Percentiles rank a stretch among this genome's conserved stretches.
Evolutionary conservation across 53 echinoderm and acorn worm species (phyloP).

Genomic region (Patiria pectinifera): DNA sequence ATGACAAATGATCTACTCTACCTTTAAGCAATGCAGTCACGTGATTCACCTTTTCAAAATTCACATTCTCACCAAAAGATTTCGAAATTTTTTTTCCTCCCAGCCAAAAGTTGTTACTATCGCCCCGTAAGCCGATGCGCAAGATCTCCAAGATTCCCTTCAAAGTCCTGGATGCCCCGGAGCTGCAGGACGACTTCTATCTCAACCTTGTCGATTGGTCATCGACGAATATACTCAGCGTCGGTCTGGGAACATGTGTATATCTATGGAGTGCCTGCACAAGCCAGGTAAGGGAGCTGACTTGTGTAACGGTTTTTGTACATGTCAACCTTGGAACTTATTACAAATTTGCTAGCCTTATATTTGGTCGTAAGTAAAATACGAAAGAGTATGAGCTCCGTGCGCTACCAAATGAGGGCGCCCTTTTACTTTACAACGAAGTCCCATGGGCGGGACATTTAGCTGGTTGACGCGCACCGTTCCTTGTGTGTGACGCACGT

Average conservation of each 20-base stretch:
- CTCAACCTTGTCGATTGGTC: constrained; percentile 98
- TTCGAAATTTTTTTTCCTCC: neutral
- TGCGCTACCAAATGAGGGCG: too few species aligned
- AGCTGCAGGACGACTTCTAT: constrained; percentile 96
- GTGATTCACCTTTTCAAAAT: too few species aligned
- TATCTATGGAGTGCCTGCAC: constrained; percentile 99
- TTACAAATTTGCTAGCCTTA: neutral
- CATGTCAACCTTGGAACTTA: neutral
- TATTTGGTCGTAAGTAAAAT: neutral
- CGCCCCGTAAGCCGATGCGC: constrained; percentile 92
- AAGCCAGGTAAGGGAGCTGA: constrained; percentile 81
- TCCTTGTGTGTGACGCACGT: too few species aligned
- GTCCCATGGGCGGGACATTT: too few species aligned
- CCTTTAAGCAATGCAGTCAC: too few species aligned
- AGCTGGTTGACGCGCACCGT: too few species aligned
- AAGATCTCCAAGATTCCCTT: constrained; percentile 99
- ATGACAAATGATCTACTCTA: too few species aligned
- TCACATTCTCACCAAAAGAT: neutral
- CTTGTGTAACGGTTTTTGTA: neutral
- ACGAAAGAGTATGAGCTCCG: too few species aligned
- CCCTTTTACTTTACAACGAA: too few species aligned
- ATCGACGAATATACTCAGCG: constrained; percentile 92
- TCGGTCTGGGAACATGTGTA: constrained; percentile 97
- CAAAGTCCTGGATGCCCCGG: constrained; percentile 97
- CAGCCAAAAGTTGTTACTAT: constrained; percentile 91